These are phyloP conservation scores for Benthosema pterotum DNA, from an alignment of 2,797 vertebrate genomes.

Conservation along the genomic window DNA sequence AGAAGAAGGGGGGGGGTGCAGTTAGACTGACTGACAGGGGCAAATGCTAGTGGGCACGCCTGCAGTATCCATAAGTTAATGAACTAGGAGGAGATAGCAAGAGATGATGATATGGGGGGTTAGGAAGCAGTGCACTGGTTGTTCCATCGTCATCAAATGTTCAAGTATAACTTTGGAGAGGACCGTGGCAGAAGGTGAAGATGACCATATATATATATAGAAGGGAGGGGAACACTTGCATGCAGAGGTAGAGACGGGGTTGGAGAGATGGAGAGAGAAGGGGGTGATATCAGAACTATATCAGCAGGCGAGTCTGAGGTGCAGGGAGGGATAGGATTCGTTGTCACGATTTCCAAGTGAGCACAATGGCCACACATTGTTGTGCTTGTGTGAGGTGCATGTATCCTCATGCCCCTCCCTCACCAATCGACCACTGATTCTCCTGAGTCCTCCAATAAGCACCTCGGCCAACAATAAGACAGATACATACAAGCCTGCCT, in stretches of 20 bases:
- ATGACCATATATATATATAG: conserved; percentile 56
- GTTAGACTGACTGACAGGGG: conserved; percentile 80
- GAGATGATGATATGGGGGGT: conserved; percentile 21
- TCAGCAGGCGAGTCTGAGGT: conserved; percentile 15
- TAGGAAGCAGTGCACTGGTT: conserved; percentile 49
- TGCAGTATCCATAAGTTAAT: conserved; percentile 73
- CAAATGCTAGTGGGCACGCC: conserved; percentile 76
- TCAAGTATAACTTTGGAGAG: conserved; percentile 72
- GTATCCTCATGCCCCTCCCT: conserved; percentile 7
- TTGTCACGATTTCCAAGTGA: conserved; percentile 19
- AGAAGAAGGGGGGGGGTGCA: conserved; percentile 69
- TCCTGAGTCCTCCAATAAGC: conserved; percentile 12
- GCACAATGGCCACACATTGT: not conserved
- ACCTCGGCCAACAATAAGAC: conserved; percentile 29
- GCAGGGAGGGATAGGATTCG: conserved; percentile 4
- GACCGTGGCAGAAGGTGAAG: conserved; percentile 29
- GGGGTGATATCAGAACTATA: conserved; percentile 33
- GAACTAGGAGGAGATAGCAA: conserved; percentile 41
- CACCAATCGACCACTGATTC: conserved; percentile 7
- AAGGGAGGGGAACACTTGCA: conserved; percentile 33
- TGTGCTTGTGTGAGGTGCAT: not conserved
- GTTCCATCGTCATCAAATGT: conserved; percentile 67
- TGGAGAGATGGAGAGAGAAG: conserved; percentile 4
- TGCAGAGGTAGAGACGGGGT: not conserved
- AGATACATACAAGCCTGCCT: conserved; percentile 40